Conservation (phyloP, 2,888 invertebrate species). For the Heteromurus nitidus region DNA sequence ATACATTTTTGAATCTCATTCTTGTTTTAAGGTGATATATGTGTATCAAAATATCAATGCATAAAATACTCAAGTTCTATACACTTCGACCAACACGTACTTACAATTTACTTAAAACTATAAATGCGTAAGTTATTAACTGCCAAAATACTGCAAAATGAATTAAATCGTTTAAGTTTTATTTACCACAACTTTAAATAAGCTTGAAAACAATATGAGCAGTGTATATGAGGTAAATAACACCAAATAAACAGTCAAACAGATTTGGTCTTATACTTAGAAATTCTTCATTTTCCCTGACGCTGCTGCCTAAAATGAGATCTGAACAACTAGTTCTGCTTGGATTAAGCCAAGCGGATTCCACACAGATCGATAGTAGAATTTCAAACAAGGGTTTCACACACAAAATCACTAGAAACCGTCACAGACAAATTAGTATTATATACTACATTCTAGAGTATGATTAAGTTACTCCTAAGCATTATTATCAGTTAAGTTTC, state of each 20-base stretch:
- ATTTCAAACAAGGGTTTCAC: no score
- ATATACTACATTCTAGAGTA: background rate
- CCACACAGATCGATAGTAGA: no score
- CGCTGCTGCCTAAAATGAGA: constrained; percentile 33
- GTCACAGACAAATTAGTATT: constrained; percentile 31
- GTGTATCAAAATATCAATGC: no score
- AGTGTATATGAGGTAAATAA: constrained; percentile 12
- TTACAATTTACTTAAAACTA: no score
- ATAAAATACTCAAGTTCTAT: no score
- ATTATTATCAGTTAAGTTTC: background rate
- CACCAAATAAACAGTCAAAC: constrained; percentile 24
- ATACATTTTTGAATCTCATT: no score
- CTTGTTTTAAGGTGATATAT: no score
- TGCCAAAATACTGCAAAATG: constrained; percentile 1
- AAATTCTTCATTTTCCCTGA: background rate
- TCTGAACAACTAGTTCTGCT: constrained; percentile 34
- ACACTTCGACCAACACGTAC: no score
- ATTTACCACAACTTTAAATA: constrained; percentile 14
- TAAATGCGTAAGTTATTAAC: no score
- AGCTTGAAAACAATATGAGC: constrained; percentile 28
- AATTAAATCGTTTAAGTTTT: background rate
- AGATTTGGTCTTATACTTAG: background rate
- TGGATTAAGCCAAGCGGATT: no score
- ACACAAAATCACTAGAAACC: constrained; percentile 48
- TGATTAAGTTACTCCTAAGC: constrained; percentile 1